A percentile compares a stretch with the other conserved stretches of the same genome.
phyloP scores from a whole-genome alignment of 2,888 invertebrate genomes.

The Encarsia formosa region DNA sequence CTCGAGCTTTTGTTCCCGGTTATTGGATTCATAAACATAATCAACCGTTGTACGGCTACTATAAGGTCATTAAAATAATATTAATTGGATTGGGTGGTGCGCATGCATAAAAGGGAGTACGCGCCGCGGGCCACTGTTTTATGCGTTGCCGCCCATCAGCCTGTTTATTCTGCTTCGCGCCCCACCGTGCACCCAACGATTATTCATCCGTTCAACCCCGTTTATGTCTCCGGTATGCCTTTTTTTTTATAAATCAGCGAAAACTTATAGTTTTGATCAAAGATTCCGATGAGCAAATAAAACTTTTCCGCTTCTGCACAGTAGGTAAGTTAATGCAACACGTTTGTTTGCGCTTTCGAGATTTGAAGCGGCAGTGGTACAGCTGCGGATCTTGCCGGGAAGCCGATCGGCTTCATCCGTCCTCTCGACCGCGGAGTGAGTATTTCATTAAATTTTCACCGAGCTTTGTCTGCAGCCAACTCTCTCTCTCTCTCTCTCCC shows the following conservation, averaged over 20 bases:
- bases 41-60: too few species aligned
- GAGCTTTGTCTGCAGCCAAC: constrained; percentile 32
- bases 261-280: too few species aligned
- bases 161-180: constrained; percentile 35
- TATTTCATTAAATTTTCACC: constrained; percentile 39
- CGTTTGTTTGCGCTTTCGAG: constrained; percentile 30
- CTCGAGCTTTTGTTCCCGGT: too few species aligned
- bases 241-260: too few species aligned
- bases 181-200: constrained; percentile 8
- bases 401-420: constrained; percentile 30
- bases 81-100: constrained; percentile 39
- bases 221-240: too few species aligned
- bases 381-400: neutral
- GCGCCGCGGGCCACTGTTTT: constrained; percentile 30
- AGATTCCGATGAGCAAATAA: too few species aligned
- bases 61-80: constrained; percentile 47
- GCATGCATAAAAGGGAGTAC: neutral
- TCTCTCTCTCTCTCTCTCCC: neutral
- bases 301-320: too few species aligned
- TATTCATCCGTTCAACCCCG: too few species aligned
- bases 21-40: too few species aligned
- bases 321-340: constrained; percentile 27
- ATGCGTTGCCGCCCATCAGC: constrained; percentile 38
- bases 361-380: constrained; percentile 24
- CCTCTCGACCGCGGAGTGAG: constrained; percentile 18